Percentiles rank a stretch among this genome's conserved stretches.
These are phyloP conservation scores for Gymnocypris eckloni DNA, from an alignment of 2,797 vertebrate species.

Conservation along the genomic window DNA sequence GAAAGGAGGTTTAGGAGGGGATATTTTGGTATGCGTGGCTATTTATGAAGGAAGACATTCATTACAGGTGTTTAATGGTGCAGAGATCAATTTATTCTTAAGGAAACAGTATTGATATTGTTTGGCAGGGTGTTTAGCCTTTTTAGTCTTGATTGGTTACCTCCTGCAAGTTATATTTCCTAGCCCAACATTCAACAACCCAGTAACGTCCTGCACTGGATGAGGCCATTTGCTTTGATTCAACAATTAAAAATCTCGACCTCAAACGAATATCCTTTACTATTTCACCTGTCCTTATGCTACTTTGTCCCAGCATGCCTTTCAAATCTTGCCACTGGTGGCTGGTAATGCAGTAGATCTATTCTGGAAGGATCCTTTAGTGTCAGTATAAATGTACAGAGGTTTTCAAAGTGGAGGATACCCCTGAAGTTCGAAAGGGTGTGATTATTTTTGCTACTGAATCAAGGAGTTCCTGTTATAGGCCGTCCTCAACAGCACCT, in stretches of 20 bases:
- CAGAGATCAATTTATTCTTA: background rate
- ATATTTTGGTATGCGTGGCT: background rate
- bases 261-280: conserved; percentile 4
- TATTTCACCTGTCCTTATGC: background rate
- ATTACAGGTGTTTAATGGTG: background rate
- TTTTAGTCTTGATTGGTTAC: conserved; percentile 2
- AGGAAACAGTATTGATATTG: conserved; percentile 6
- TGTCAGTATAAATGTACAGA: conserved; percentile 28
- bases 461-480: conserved; percentile 1
- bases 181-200: background rate
- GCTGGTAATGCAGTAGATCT: conserved; percentile 7
- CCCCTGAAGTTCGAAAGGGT: conserved; percentile 29
- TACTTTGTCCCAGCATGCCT: conserved; percentile 38
- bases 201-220: background rate
- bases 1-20: background rate
- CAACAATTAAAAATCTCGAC: conserved; percentile 4
- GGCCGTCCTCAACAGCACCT: conserved; percentile 50
- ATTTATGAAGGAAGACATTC: background rate
- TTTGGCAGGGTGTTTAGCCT: background rate
- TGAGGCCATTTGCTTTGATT: background rate
- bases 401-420: conserved; percentile 34
- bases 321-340: conserved; percentile 1
- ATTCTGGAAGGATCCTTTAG: conserved; percentile 10
- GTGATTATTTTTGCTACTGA: conserved; percentile 60
- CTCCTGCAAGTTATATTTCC: background rate